phyloP scores from a whole-genome alignment of 2,797 vertebrate species.

The Phaenicophaeus curvirostris region DNA sequence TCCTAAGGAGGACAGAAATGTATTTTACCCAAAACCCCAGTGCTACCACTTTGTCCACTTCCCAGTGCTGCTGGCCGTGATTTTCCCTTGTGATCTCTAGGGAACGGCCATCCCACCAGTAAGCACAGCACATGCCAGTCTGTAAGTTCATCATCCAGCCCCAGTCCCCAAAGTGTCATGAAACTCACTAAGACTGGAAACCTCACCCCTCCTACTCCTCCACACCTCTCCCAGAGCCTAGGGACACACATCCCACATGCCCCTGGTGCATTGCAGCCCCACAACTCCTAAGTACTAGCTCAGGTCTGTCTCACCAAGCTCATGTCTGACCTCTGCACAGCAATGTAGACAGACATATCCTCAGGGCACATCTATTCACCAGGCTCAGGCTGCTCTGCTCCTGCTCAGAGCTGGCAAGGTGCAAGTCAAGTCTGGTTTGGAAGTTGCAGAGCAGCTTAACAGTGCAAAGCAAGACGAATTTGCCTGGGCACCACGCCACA shows the following conservation, averaged over 20 bases:
- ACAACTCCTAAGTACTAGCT: not conserved
- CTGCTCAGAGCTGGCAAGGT: not conserved
- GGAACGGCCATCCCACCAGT: not conserved
- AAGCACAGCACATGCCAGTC: not conserved
- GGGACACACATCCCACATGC: not conserved
- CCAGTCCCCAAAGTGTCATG: not conserved
- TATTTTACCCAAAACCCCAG: not conserved
- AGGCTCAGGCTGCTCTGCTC: not conserved
- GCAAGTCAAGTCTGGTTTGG: slow-evolving; percentile 58
- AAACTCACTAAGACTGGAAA: not conserved
- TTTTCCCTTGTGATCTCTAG: not conserved
- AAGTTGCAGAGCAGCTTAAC: not conserved
- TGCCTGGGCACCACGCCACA: not conserved
- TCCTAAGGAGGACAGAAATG: not conserved
- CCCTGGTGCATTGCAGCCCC: fast-evolving
- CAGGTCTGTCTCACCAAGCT: not conserved
- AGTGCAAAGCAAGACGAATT: not conserved
- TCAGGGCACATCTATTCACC: slow-evolving; percentile 8
- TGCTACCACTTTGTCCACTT: not conserved
- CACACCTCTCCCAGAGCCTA: not conserved
- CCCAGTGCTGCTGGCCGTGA: not conserved
- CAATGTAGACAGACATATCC: slow-evolving; percentile 55
- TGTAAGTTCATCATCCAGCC: not conserved
- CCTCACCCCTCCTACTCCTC: not conserved
- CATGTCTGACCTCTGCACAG: slow-evolving; percentile 30